A percentile compares a stretch with the other conserved stretches of the same genome.
Conservation (phyloP, 2,888 invertebrate species). For the Sphaerophoria rueppellii region DNA sequence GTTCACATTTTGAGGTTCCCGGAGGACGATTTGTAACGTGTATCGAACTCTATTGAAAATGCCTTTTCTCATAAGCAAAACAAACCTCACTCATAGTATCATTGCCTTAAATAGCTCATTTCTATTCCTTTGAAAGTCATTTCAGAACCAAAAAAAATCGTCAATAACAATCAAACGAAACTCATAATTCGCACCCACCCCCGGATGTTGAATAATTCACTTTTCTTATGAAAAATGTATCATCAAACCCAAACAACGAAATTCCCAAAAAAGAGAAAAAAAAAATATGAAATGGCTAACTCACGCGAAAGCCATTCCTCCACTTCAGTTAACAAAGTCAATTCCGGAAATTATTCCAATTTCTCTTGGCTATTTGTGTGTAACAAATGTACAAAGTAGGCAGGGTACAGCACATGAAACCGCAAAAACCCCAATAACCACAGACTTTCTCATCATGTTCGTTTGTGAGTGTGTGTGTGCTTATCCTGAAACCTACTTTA, state of each 20-base stretch:
- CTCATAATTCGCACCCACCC: conserved; percentile 17
- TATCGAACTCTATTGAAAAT: too few species aligned
- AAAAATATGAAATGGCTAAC: background rate
- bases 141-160: background rate
- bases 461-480: background rate
- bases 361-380: background rate
- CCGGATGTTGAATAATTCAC: conserved; percentile 48
- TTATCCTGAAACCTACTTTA: background rate
- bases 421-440: conserved; percentile 1
- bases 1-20: background rate
- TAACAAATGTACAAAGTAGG: background rate
- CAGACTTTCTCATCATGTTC: background rate
- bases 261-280: background rate
- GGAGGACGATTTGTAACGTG: too few species aligned
- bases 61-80: too few species aligned
- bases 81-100: too few species aligned
- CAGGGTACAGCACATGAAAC: background rate
- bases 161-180: conserved; percentile 24
- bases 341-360: conserved; percentile 23
- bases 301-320: background rate
- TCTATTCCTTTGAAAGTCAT: too few species aligned
- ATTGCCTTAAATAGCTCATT: too few species aligned
- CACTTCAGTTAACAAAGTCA: background rate
- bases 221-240: conserved; percentile 23
- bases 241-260: too few species aligned